Base-by-base conservation (phyloP, 2,888 invertebrate species). In the Ormia ochracea region DNA sequence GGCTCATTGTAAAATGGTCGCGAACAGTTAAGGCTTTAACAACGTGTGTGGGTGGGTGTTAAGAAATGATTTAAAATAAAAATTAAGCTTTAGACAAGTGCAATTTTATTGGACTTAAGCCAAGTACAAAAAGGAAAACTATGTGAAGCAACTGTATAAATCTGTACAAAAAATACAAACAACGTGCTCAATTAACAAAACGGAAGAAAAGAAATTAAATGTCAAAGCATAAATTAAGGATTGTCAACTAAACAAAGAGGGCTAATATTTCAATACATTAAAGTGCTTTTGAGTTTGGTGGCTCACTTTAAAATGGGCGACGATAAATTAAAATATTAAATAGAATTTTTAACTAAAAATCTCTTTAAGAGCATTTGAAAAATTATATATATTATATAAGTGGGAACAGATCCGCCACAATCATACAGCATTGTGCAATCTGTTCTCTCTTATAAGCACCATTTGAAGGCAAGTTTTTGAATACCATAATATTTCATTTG, bases 21-120 rank as follows among this genome's bases (percentile, higher is more conserved):
- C n/a, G 45, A 3, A 65, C 52, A 38, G 17, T 45, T 38, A 63
- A 28, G 41, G 41, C 19, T 54, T 21, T 28, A 28, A 19, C n/a
- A 43, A 45, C 48, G 65, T 65, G 31, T 21, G 70, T 61, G 38
- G 28, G 73, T 36, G 54, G 26, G 33, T 54, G 43, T 73, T 10
- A 28, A 17, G 12, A 50, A 10, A 19, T 33, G 1, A 17, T 41
- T 23, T 48, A 38, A 26, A 68, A 12, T 41, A 38, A 38, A 33
- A 80, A 76, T 76, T 76, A 73, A 73, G 68, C 72, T 76, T 76
- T 72, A 76, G 76, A 80, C 80, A 80, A 80, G 80, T 76, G 76
- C 72, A 76, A 80, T 73, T 80, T 76, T 80, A 76, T 80, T 80
- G 80, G 80, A 80, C 61, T 68, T 45, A 66, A 76, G 80, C 80